phyloP scores from a whole-genome alignment of 2,113 vertebrate species.

The Heterochromis multidens region DNA sequence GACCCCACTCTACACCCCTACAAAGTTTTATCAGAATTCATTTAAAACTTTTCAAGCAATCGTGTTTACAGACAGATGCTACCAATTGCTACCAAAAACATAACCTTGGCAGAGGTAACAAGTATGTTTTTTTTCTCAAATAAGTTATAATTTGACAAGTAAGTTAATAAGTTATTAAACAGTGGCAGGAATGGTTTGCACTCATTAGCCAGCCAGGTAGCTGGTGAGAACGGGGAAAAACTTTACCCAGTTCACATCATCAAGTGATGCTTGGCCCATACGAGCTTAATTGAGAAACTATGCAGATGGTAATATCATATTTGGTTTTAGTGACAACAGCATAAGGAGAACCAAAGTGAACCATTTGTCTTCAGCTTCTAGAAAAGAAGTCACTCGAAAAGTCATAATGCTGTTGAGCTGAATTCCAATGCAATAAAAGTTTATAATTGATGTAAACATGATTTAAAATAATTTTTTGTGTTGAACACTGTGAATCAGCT shows the following conservation, averaged over 20 bases:
- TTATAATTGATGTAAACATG: not conserved
- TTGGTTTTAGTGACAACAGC: not conserved
- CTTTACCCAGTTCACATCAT: not conserved
- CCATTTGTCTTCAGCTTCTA: not conserved
- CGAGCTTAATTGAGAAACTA: not conserved
- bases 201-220: not conserved
- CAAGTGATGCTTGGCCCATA: not conserved
- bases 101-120: not conserved
- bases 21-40: not conserved
- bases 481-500: not conserved
- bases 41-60: not conserved
- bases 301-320: not conserved
- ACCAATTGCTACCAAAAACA: not conserved
- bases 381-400: not conserved
- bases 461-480: not conserved
- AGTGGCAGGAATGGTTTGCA: not conserved
- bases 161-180: not conserved
- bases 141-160: not conserved
- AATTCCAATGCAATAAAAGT: not conserved
- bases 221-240: not conserved
- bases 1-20: too few species aligned
- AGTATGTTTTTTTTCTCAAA: not conserved
- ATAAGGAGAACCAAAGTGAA: not conserved
- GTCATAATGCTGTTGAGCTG: not conserved
- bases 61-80: not conserved